A percentile compares a stretch with the other conserved stretches of the same genome.
These are phyloP conservation scores for Sapayoa aenigma DNA, from an alignment of 2,113 vertebrate genomes.

Conservation along the genomic window DNA sequence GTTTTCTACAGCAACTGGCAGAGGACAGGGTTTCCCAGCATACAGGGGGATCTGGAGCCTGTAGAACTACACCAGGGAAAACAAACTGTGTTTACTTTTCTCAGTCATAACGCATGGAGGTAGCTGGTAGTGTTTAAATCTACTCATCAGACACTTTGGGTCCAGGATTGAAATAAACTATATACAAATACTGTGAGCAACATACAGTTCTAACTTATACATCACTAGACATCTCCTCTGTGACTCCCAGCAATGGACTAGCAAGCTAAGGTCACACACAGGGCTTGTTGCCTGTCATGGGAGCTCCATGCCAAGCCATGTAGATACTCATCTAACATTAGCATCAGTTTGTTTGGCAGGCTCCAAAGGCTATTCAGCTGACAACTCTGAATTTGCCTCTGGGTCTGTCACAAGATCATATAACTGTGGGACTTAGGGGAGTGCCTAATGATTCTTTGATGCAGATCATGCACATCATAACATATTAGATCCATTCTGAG, in stretches of 20 bases:
- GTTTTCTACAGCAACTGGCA: neutral
- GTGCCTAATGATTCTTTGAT: conserved; percentile 20
- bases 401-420: conserved; percentile 42
- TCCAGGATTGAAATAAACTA: neutral
- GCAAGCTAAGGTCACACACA: conserved; percentile 33
- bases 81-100: neutral
- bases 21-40: neutral
- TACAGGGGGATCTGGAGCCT: neutral
- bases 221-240: neutral
- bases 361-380: conserved; percentile 38
- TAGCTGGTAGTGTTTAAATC: neutral
- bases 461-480: neutral
- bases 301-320: neutral
- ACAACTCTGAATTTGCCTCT: conserved; percentile 46
- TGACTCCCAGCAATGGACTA: conserved; percentile 2
- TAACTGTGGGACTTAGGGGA: conserved; percentile 35
- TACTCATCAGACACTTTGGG: neutral
- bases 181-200: neutral
- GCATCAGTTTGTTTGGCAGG: conserved; percentile 56
- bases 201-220: neutral
- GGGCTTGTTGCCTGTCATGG: conserved; percentile 13
- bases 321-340: conserved; percentile 41
- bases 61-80: neutral
- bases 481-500: neutral
- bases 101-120: neutral